Evolutionary conservation across 2,888 invertebrate genomes (phyloP).

Genomic region (Plebejus melissa): DNA sequence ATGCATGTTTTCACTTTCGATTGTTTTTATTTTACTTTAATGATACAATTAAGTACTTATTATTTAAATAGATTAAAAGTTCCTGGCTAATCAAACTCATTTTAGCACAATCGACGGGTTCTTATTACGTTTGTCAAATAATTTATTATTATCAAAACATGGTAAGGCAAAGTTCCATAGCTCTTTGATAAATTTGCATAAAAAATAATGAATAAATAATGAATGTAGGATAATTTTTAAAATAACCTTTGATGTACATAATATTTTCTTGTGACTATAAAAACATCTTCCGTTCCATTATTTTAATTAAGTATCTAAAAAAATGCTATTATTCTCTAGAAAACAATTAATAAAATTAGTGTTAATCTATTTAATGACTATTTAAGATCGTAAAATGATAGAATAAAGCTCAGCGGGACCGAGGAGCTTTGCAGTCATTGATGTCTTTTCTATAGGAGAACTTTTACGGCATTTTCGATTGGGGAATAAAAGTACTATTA

Average conservation of each 20-base stretch:
- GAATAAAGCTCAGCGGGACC: background rate
- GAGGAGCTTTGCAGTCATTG: background rate
- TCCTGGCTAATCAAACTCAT: background rate
- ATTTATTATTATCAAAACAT: too few relatives aligned
- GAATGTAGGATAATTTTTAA: too few relatives aligned
- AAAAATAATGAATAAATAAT: too few relatives aligned
- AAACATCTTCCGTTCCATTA: background rate
- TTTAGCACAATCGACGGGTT: too few relatives aligned
- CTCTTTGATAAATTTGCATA: too few relatives aligned
- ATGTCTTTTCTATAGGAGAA: background rate
- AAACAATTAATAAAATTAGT: background rate
- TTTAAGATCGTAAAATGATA: background rate
- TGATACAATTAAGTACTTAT: background rate
- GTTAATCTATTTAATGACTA: background rate
- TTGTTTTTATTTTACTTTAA: background rate
- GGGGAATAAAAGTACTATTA: too few relatives aligned
- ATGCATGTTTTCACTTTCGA: background rate
- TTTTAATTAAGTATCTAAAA: background rate
- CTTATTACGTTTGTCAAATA: too few relatives aligned
- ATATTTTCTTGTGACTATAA: background rate
- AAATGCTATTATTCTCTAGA: background rate
- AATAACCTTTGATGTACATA: too few relatives aligned
- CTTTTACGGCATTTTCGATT: background rate
- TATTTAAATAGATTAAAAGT: too few relatives aligned
- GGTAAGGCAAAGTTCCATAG: too few relatives aligned